Conservation (phyloP, 2,797 vertebrate genomes). For the Enteromius anoplus region DNA sequence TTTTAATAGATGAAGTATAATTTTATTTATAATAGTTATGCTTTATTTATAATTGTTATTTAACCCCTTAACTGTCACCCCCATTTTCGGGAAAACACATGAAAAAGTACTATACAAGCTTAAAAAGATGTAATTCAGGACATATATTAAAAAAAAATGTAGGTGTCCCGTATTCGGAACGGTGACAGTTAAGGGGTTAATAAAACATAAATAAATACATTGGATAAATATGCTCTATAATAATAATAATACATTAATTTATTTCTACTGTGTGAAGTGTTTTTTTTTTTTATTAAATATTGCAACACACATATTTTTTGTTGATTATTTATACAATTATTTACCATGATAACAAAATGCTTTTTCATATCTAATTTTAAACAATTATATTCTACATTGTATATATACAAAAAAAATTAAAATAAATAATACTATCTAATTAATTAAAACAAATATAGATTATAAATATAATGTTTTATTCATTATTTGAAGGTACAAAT, state of each 20-base stretch:
- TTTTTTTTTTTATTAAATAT: neutral
- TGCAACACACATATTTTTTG: neutral
- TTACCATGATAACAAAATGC: neutral
- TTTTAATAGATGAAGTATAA: neutral
- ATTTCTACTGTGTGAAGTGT: neutral
- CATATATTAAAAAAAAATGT: too few species aligned
- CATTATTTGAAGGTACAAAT: neutral
- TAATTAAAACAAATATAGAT: neutral
- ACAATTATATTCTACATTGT: neutral
- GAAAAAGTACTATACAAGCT: too few species aligned
- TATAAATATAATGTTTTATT: neutral
- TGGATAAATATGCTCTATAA: neutral
- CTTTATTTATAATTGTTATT: too few species aligned
- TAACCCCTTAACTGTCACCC: too few species aligned
- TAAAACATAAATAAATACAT: neutral
- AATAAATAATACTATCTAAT: too few species aligned
- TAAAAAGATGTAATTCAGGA: too few species aligned
- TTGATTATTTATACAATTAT: neutral
- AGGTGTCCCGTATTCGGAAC: too few species aligned
- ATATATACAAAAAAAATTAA: too few species aligned
- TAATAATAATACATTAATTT: neutral
- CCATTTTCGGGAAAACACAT: too few species aligned
- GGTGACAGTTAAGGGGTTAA: too few species aligned
- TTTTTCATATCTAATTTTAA: neutral
- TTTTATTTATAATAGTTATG: neutral